Evolutionary conservation across 2,113 vertebrate species (phyloP), one percentile per base, ranked within the genome.

Genomic region (Melanocharis versteri): DNA sequence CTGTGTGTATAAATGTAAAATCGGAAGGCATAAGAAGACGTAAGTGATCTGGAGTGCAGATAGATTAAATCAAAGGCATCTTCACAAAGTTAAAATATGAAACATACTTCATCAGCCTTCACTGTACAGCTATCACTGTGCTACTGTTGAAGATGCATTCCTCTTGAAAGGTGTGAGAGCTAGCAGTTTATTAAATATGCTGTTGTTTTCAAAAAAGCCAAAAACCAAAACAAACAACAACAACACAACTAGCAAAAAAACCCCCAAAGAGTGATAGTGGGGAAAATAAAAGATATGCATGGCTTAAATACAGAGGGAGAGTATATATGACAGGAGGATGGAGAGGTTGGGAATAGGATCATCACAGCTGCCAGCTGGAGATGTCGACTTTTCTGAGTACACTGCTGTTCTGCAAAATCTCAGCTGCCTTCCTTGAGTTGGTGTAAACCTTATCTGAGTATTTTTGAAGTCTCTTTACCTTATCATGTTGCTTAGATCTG

Each of bases 381-480:
- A 31, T 72, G 5, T 12, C 0, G 0, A 19, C 56, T 80, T 50
- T 20, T 50, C 47, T 58, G 33, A 50, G 62, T 15, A 10, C 2
- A 1, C 14, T 70, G 27, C 35, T 79, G 26, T 70, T 76, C 13
- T 91, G 53, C 60, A 91, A 75, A 93, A 40, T 72, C 24, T 93
- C 50, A 61, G 6, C 45, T 72, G 50, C n/a, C 69, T 73, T 28
- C 15, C 28, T 37, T 56, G 19, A 56, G 13, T 48, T 51, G 26
- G 56, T 77, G 22, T 47, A 60, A 72, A 48, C 40, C 15, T 51
- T 56, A 30, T 10, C 7, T 56, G 40, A 73, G 42, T 15, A 15
- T 35, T 79, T 93, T 58, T 53, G 18, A 44, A 48, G 37, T 61
- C 28, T 65, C 39, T 76, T 64, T 37, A 40, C 22, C 7, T 66